Evolutionary conservation across 2,888 invertebrate genomes (phyloP), one percentile per base, ranked within the genome.

Genomic region (Sialis lutaria): DNA sequence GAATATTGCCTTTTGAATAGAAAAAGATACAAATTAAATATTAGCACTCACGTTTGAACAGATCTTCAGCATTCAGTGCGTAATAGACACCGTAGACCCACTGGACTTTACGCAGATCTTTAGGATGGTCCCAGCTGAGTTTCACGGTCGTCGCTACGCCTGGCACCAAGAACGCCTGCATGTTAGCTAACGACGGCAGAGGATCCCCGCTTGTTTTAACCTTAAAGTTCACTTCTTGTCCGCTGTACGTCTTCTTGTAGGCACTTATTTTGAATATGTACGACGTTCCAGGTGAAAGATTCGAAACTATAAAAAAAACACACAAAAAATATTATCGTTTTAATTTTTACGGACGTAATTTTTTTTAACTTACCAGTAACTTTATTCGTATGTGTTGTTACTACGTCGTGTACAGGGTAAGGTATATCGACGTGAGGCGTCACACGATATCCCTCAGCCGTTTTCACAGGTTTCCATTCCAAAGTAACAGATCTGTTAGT

Each of bases 61-160:
- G 65, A 50, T 79, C 75, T 6, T 70, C 69, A 56, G 67, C 70
- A 53, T 58, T 69, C 4, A 72, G 62, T 0, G 77, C 80, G 56
- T 84, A 87, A 60, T 82, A 80, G 40, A 87, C 69, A 13, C 80
- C 83, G 58, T 87, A 89, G 5, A 66, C 55, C 75, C 75, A 78
- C 41, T 67, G 66, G 6, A 66, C 60, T 51, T 71, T 77, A n/a
- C 73, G 64, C 0, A 67, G 63, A 37, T 69, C 70, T 22, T 68
- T 68, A 0, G 82, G 79, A 6, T 72, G 68, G 9, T 71, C 65
- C 87, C 88, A 88, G 6, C 64, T 65, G 10, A 88, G 56, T 52
- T 74, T 72, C 0, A 83, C 79, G 0, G 76, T 64, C 0, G 78
- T 79, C 1, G 75, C 72, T 40, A 69, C 66, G 2, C 70, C 68